Evolutionary conservation across 2,113 vertebrate species (phyloP), one percentile per base, ranked within the genome.

Genomic region (Tragulus kanchil): DNA sequence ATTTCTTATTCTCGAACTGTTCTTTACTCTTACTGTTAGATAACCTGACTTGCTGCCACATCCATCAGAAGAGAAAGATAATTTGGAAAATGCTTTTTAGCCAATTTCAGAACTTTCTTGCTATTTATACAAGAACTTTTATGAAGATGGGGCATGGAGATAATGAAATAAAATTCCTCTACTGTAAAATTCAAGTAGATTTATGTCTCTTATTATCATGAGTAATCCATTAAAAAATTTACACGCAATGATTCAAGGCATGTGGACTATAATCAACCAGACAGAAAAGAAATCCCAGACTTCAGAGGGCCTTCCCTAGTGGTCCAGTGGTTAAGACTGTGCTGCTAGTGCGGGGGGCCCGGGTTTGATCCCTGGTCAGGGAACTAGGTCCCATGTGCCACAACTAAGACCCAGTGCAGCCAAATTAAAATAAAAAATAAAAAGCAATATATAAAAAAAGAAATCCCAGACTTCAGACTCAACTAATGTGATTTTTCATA

Each of bases 161-260:
- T 93, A 90, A 97, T 93, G 73, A 94, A 92, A 92, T 94, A 97
- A 93, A 96, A 97, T 83, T 58, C 48, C 28, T 89, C 75, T 86
- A 82, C 78, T 96, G 50, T 88, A 94, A 90, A 77, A 95, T 42
- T 95, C 69, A 94, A 96, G 83, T 96, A 61, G 54, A 85, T 56
- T 92, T 86, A 83, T 85, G 61, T 81, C 83, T 95, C 28, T 89
- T 89, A 85, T 85, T 92, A 90, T 81, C 36, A 83, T 81, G 67
- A 96, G 91, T 75, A 94, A 97, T 58, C 28, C 48, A 95, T 85
- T 77, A 83, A 36, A 94, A 77, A 97, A 86, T 69, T 56, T 89
- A 92, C 4, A 79, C 31, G 91, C 28, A 83, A 26, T 88, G 45
- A 95, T 78, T 97, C 65, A 96, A 94, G 52, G 17, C 88, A 64